Base-by-base conservation (phyloP, 2,797 vertebrate genomes). In the Hippoglossus hippoglossus region DNA sequence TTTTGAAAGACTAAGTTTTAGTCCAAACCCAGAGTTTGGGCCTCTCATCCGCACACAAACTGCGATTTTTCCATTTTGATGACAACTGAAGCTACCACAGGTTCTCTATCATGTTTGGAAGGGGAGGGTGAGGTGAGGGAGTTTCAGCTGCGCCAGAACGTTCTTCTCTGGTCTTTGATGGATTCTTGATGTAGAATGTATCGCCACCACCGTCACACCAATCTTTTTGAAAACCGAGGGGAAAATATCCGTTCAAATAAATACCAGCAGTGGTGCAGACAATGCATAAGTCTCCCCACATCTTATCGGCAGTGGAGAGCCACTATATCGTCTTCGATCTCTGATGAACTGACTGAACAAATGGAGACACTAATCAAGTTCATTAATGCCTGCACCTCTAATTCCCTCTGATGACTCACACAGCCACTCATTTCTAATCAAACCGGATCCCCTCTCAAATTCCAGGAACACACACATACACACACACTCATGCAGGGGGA, bases 341-440 rank as follows among this genome's bases (percentile, higher is more conserved):
- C 52, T 72, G 69, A 12, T 70, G 67, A 81, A 71, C 70, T 80
- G 75, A 87, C 72, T 77, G 28, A 82, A 84, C 80, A 79, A 90
- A 89, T 79, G 36, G 51, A 67, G 39, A 41, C 46, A 49, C 68
- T 88, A 76, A 88, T 86, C 63, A 87, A 82, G 84, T 83, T 74
- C 46, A 71, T 90, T 83, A 81, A 79, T 72, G 63, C 55, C 57
- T 1, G 31, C 49, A 73, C 62, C 53, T 80, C 71, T 72, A 66
- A 70, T 74, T 81, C 52, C 66, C 72, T 58, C 39, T 78, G 63
- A 83, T 75, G 63, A 76, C 77, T 84, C 77, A 59, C 75, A 56
- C 41, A 56, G 56, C 52, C 58, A 63, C 84, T 85, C 62, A 74
- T 81, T 79, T 72, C 77, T 71, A 81, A 90, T 88, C 84, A 87